Evolutionary conservation across 2,113 vertebrate genomes (phyloP), one percentile per base, ranked within the genome.

Genomic region (Sander lucioperca): DNA sequence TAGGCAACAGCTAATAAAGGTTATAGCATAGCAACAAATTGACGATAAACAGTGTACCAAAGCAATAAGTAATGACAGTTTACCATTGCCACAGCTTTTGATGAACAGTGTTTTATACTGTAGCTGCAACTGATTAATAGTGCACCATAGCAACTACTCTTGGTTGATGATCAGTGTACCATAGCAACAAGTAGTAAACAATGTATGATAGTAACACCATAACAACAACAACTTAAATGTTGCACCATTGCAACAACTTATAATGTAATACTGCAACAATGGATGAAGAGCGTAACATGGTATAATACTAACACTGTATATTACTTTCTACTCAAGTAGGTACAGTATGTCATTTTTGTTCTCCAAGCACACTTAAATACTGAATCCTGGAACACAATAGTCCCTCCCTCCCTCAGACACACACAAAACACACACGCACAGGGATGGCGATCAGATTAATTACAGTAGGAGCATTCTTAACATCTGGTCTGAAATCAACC

Each of bases 401-500:
- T 19, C 33, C 33, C 36, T 69, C 25, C 57, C 27, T 23, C 19
- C 33, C 67, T 57, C 33, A 13, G 5, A 13, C 64, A 48, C 65
- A 63, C 36, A 36, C 59, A 62, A 39, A 47, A 54, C 58, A 68
- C 79, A 54, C 64, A 43, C 4, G 25, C 73, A 19, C 3, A 48
- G 27, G 7, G 8, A 53, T 11, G 43, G 25, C 0, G 7, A 65
- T 74, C 45, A 69, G 80, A 85, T 77, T 93, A 91, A 93, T 93
- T 93, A 92, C 84, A 76, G 82, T 82, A 86, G 77, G 84, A 86
- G 79, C 74, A 75, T 83, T 83, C 83, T 80, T 85, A 91, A 91
- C 92, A 93, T 94, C 90, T 92, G 90, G 80, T 85, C 82, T 62
- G 78, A 86, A 89, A 89, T 90, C 85, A 88, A 82, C 78, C 64